Base-by-base conservation (phyloP, 2,888 invertebrate species). In the Dryadula phaetusa region DNA sequence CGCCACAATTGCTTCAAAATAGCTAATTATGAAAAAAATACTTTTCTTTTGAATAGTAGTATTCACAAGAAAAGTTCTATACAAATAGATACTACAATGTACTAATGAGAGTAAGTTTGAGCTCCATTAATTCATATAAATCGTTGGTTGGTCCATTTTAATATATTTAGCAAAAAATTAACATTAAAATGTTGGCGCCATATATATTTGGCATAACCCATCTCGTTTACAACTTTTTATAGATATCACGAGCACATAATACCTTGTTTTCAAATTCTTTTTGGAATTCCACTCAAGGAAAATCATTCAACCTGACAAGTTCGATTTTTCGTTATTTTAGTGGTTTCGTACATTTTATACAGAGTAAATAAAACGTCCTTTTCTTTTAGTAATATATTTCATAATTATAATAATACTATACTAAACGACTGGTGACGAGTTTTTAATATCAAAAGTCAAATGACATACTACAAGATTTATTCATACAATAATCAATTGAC, bases 201-300 rank as follows among this genome's bases (percentile, higher is more conserved):
- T 42, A 40, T 34, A 54, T 25, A 58, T 42, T 58, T 58, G 42
- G 25, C 20, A 54, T 58, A 25, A 16, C 42, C 22, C 40, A 58
- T 42, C 42, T 58, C 42, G 40, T 42, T 58, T 58, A 42, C 42
- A 58, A 12, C 42, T 28, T 42, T 28, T 58, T 42, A 58, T 42
- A 28, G 28, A 42, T 58, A 42, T 58, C 58, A 58, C 25, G 40
- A 58, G 12, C 10, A 58, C 16, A 40, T 42, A 28, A 42, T 12
- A n/a, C 58, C 16, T 25, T 25, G 25, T 40, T n/a, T 42, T 58
- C 25, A n/a, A 42, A 16, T 42, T 40, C n/a, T 58, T 58, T 42
- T 44, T 58, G 42, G 42, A 42, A 58, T 58, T 58, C 58, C 42
- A 25, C 42, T 58, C 40, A 58, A 42, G 58, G 42, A 58, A 58